Evolutionary conservation across 2,797 vertebrate species (phyloP).

Genomic region (Lepus townsendii): DNA sequence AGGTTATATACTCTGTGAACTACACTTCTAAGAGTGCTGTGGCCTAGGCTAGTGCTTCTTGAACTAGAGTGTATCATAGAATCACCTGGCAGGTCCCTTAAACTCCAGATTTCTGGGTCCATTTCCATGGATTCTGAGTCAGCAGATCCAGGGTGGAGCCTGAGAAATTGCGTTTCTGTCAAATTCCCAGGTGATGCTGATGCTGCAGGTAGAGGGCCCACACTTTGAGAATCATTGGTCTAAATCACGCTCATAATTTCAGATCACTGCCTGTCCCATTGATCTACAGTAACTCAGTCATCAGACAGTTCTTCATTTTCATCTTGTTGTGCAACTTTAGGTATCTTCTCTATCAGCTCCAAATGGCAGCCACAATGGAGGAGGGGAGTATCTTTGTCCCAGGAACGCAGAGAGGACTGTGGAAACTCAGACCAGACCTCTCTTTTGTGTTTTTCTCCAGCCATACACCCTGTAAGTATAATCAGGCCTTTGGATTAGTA

Average conservation of each 20-base stretch:
- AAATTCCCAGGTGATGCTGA: background rate
- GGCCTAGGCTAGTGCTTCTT: background rate
- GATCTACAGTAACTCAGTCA: background rate
- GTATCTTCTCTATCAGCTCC: conserved; percentile 95
- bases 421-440: conserved; percentile 90
- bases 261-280: background rate
- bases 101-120: background rate
- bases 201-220: background rate
- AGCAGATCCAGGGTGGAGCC: background rate
- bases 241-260: background rate
- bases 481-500: background rate
- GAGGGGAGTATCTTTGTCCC: conserved; percentile 91
- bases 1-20: background rate
- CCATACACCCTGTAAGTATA: conserved; percentile 96
- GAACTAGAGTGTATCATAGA: background rate
- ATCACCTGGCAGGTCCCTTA: background rate
- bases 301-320: conserved; percentile 20
- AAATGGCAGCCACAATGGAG: conserved; percentile 84
- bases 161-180: background rate
- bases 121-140: background rate
- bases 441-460: conserved; percentile 96
- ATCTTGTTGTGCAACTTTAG: conserved; percentile 84
- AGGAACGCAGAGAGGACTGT: conserved; percentile 89
- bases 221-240: conserved; percentile 12
- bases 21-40: background rate